Base-by-base conservation (phyloP, 1,140 invertebrate genomes). In the Sweltsa coloradensis region DNA sequence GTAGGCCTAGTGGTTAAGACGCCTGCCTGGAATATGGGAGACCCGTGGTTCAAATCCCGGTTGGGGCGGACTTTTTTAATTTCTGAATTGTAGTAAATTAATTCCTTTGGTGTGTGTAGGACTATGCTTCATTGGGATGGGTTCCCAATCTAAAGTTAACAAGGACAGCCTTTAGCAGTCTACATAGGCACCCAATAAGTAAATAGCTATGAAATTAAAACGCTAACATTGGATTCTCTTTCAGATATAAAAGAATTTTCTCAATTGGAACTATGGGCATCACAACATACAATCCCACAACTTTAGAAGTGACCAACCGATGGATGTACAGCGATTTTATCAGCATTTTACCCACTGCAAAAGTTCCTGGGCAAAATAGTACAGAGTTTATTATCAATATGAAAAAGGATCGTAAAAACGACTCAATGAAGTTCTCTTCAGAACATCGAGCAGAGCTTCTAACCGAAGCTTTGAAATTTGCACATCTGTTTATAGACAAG, bases 351-450 rank as follows among this genome's bases (percentile, higher is more conserved):
- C 81, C 85, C 16, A 67, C 45, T 60, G 66, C 72, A 51, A 67
- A 56, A 72, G 75, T 63, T 67, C 75, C 34, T 21, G 51, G 47
- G 23, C 52, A 56, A 34, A 63, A 64, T 68, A 71, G 58, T 53
- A 69, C 75, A 63, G 83, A 94, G 64, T 95, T 96, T 63, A 75
- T 81, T 47, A 81, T 97, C 49, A 84, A 81, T 5, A 83, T 93
- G 69, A 83, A 82, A 52, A 94, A 93, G 62, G 87, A 89, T 26
- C 76, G 87, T 65, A 96, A 96, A 72, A 73, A 79, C 40, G 94
- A 97, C 60, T 83, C 82, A 14, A 97, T 99, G 86, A 88, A 82
- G 60, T 97, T 99, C 64, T 95, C 92, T n/a, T 93, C 91, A 3
- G 95, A 99, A 59, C 85, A 93, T 63, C 79, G 95, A 59, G 79